phyloP scores from a whole-genome alignment of 2,113 vertebrate species.

The Larimichthys crocea region DNA sequence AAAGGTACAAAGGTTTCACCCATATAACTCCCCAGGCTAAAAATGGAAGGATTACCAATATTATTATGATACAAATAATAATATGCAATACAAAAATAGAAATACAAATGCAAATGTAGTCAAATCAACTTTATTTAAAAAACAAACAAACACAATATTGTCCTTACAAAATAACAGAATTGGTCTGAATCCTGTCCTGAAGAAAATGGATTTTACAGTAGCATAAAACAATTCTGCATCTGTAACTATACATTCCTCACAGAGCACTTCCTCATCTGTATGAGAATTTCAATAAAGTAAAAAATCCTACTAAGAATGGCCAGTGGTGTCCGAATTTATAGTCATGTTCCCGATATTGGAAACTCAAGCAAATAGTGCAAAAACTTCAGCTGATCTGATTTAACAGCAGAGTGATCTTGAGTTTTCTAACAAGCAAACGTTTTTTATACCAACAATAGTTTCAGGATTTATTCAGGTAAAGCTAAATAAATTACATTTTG shows the following conservation, averaged over 20 bases:
- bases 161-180: background rate
- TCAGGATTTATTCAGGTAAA: background rate
- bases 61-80: background rate
- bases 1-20: slow-evolving; percentile 40
- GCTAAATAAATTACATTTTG: background rate
- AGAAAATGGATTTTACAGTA: background rate
- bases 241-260: background rate
- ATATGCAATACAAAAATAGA: background rate
- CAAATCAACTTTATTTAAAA: background rate
- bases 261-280: background rate
- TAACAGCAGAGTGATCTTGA: background rate
- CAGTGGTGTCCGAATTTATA: background rate
- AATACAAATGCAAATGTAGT: background rate
- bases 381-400: background rate
- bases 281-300: background rate
- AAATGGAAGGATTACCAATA: background rate
- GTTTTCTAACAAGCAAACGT: background rate
- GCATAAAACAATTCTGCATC: background rate
- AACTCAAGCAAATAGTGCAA: background rate
- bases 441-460: background rate
- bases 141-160: background rate
- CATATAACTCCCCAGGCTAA: background rate
- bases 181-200: background rate
- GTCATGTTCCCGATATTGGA: background rate
- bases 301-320: background rate